phyloP scores from a whole-genome alignment of 2,888 invertebrate species.

The Lottia scabra region DNA sequence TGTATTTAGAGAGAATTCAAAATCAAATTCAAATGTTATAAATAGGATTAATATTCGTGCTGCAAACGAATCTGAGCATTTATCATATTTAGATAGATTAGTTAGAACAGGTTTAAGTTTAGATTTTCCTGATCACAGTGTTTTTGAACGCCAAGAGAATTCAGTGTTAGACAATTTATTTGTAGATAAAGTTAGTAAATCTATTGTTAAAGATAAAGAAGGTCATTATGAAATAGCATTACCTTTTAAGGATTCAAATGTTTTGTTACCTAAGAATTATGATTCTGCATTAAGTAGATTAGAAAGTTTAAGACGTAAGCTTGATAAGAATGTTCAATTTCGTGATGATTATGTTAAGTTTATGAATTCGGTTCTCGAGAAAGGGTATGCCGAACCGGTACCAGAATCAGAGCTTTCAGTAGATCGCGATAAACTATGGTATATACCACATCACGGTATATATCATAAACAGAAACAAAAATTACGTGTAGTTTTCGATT shows the following conservation, averaged over 20 bases:
- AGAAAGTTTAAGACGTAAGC: conserved; percentile 3
- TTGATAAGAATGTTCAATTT: conserved; percentile 8
- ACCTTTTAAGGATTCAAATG: conserved; percentile 11
- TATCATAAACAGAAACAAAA: conserved; percentile 28
- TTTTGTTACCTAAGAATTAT: conserved; percentile 16
- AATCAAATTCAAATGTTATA: no score
- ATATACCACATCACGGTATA: conserved; percentile 30
- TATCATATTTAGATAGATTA: not conserved
- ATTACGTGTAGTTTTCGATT: conserved; percentile 27
- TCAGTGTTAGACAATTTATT: conserved; percentile 18
- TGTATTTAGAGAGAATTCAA: not conserved
- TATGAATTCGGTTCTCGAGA: conserved; percentile 21
- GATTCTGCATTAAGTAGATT: conserved; percentile 8
- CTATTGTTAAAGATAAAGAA: not conserved
- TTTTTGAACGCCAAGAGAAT: conserved; percentile 5
- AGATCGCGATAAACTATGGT: conserved; percentile 25
- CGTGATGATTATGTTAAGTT: conserved; percentile 16
- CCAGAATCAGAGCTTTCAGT: conserved; percentile 1
- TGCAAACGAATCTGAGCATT: no score
- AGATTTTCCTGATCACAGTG: conserved; percentile 2
- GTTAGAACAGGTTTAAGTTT: not conserved
- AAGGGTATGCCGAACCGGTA: conserved; percentile 22
- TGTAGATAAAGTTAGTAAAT: conserved; percentile 12
- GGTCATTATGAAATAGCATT: conserved; percentile 21
- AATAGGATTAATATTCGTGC: no score